Conservation (phyloP, 1,140 invertebrate genomes). For the Papilio machaon region DNA sequence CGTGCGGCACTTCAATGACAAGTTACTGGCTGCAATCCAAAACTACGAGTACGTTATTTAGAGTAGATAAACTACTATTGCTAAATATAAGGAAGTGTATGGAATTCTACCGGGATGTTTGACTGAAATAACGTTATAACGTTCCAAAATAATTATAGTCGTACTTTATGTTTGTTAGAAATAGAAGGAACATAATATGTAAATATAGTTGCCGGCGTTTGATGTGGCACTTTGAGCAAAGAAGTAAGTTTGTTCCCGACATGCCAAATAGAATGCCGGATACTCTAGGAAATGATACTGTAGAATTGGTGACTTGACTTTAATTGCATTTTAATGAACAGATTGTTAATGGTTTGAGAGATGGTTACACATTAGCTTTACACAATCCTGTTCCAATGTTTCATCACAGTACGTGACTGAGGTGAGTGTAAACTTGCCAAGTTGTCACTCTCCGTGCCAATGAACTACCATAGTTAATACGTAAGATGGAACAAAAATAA, state of each 20-base stretch:
- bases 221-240: no score
- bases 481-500: conserved; percentile 9
- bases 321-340: not conserved
- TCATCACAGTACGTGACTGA: not conserved
- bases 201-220: no score
- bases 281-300: no score
- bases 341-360: no score
- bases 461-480: conserved; percentile 10
- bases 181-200: no score
- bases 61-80: not conserved
- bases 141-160: not conserved
- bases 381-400: not conserved
- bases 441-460: not conserved
- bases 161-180: not conserved
- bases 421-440: not conserved
- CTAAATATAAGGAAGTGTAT: conserved; percentile 7
- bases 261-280: no score
- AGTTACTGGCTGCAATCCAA: not conserved
- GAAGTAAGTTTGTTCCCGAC: no score
- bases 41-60: not conserved
- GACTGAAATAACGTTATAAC: not conserved
- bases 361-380: not conserved
- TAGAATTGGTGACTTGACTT: not conserved
- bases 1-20: not conserved
- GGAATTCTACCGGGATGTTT: not conserved